These are phyloP conservation scores for Rattus norvegicus DNA, from an alignment of 2,113 vertebrate species.

Conservation along the genomic window GRCr8 NC_086036.1:43158501-43159000, in stretches of 20 bases:
- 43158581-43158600: background rate
- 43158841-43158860: background rate
- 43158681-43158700: constrained; percentile 1
- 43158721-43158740: constrained; percentile 55
- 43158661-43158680: background rate
- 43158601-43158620: background rate
- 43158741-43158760: background rate
- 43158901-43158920: background rate
- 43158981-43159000: background rate
- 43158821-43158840: fast-evolving
- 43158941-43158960: background rate
- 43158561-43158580: background rate
- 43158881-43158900: fast-evolving
- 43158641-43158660: background rate
- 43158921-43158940: constrained; percentile 5
- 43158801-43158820: background rate
- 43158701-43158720: constrained; percentile 32
- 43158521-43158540: background rate
- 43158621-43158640: background rate
- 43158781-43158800: fast-evolving
- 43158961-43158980: background rate
- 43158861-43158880: background rate
- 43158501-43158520: background rate
- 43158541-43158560: background rate
- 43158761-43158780: background rate